A percentile compares a stretch with the other conserved stretches of the same genome.
These are phyloP conservation scores for Diadema setosum DNA, from an alignment of 35 echinoderm and acorn worm species.

Conservation along the genomic window DNA sequence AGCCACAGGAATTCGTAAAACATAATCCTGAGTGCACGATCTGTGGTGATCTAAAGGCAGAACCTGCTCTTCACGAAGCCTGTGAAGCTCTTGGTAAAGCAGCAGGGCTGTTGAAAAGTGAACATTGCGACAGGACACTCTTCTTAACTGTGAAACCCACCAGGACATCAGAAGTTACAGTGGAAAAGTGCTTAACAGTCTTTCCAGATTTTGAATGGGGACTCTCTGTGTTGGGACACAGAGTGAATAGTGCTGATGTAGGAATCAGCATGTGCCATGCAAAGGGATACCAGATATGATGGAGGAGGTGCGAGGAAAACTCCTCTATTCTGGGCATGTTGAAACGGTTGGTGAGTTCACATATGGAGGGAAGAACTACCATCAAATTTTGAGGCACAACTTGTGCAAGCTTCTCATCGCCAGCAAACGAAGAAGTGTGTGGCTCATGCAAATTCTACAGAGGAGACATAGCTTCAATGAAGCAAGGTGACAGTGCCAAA, in stretches of 20 bases:
- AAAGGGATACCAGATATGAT: background rate
- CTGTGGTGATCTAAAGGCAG: background rate
- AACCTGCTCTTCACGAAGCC: background rate
- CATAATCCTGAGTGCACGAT: background rate
- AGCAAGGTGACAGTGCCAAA: background rate
- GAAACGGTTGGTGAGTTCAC: background rate
- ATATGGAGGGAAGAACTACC: background rate
- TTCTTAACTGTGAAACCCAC: background rate
- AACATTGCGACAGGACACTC: background rate
- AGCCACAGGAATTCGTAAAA: too few relatives aligned
- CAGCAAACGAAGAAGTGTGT: background rate
- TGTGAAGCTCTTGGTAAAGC: background rate
- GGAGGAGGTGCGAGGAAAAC: background rate
- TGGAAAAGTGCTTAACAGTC: background rate
- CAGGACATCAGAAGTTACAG: background rate
- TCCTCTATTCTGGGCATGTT: background rate
- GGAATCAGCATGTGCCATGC: background rate
- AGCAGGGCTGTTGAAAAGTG: background rate
- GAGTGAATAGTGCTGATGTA: background rate
- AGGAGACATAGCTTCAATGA: background rate
- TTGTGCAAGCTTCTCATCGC: background rate
- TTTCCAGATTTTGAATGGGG: background rate
- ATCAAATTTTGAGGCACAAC: slow-evolving; percentile 13
- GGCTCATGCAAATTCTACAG: background rate
- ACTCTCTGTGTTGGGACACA: background rate